These are phyloP conservation scores for Strigamia crassipes DNA, from an alignment of 2,888 invertebrate species.

Conservation along the genomic window DNA sequence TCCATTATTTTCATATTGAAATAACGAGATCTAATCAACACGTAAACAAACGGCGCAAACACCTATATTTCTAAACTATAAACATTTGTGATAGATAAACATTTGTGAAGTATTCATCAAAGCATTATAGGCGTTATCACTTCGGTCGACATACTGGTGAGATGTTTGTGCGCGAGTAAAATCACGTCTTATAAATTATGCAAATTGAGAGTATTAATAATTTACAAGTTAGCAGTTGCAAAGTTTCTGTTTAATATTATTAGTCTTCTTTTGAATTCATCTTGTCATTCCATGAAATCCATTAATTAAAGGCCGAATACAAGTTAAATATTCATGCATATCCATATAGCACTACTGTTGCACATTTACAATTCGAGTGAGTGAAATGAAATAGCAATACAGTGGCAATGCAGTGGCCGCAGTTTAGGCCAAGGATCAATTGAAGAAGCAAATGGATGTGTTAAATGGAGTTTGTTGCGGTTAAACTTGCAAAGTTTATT, in stretches of 20 bases:
- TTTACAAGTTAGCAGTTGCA: conserved; percentile 1
- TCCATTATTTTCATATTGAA: no score
- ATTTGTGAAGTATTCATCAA: no score
- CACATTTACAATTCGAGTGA: not conserved
- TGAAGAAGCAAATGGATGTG: no score
- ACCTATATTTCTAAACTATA: no score
- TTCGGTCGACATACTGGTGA: not conserved
- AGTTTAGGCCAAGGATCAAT: no score
- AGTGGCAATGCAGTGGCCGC: no score
- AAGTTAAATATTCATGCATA: not conserved
- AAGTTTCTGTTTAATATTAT: not conserved
- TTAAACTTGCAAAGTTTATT: not conserved
- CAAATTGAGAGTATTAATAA: conserved; percentile 2
- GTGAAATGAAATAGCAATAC: no score
- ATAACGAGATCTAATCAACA: no score
- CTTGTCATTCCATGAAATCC: not conserved
- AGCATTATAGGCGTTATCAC: no score
- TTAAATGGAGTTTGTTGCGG: not conserved
- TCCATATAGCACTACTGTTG: not conserved
- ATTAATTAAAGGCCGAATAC: not conserved
- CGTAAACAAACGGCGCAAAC: no score
- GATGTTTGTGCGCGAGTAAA: not conserved
- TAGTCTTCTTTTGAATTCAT: not conserved
- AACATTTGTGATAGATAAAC: no score
- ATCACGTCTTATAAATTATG: not conserved